Evolutionary conservation across 2,888 invertebrate species (phyloP), one percentile per base, ranked within the genome.

Genomic region (Entomobrya proxima): DNA sequence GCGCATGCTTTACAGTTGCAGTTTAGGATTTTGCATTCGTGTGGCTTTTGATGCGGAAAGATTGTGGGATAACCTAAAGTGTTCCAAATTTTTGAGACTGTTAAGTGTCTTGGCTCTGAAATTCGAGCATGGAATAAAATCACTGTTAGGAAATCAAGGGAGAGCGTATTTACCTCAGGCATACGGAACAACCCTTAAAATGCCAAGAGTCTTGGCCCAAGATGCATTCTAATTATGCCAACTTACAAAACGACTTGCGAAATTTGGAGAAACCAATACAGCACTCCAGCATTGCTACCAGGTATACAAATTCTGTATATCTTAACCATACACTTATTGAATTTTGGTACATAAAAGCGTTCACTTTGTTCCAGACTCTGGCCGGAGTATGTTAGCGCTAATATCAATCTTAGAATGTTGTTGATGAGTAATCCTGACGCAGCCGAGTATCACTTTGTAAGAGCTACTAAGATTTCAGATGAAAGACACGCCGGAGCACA

Each of bases 221-320:
- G 93, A 94, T 96, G 92, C 96, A 97, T 92, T 97, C 96, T 93
- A 97, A 97, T 93, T 96, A 95, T 91, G 97, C 95, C 58, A 97
- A 97, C 93, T 95, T 95, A 91, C 93, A 96, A 89, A 94, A 96
- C 91, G 96, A 97, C 92, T 93, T 94, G 61, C 95, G 95, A 52
- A 94, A 95, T 90, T 94, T 94, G 85, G 95, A 95, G 89, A 93
- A 94, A 88, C 96, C 97, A 27, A 94, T 95, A 89, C 92, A 94
- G 90, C 96, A 96, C 92, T 97, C 97, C 92, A 94, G 94, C 90
- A 94, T 94, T 91, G 96, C 97, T 30, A 92, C 97, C 77, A 94
- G 94, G 97, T 96, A 92, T 93, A 94, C 92, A 32, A 35, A 24
- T 30, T 74, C 50, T 74, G 47, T 37, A 13, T 40, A 7, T 5